Evolutionary conservation across 2,113 vertebrate species (phyloP), one percentile per base, ranked within the genome.

Genomic region (Pedionomus torquatus): DNA sequence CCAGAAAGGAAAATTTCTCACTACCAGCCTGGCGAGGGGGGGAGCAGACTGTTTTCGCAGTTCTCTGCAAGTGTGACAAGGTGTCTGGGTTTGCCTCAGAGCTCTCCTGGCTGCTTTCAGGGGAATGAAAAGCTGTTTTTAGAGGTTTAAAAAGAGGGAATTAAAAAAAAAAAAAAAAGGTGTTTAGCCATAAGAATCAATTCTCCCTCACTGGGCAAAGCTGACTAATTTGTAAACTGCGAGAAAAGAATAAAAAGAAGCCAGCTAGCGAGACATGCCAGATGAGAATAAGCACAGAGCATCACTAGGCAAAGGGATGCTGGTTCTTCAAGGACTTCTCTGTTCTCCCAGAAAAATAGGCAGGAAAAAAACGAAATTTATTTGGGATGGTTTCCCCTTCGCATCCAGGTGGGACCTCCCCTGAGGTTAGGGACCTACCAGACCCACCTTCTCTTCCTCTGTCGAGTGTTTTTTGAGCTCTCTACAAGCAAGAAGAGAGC

Each of bases 391-490:
- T 82, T 77, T 26, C 35, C 54, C 41, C 37, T 77, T 81, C 72
- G 52, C 30, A 25, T 37, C 21, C 33, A 54, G 28, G 7, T 21
- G 15, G 11, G 54, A 79, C 21, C 15, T 58, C 10, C 7, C 1
- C 41, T 44, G 2, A 52, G 48, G 25, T 0, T 37, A 21, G n/a
- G 39, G 30, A 39, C 9, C 2, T 31, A 10, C 28, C 28, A n/a
- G 11, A 52, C 30, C 7, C 63, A 64, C 9, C 7, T 8, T 41
- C 14, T 12, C n/a, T 4, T 1, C 13, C 0, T 0, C 52, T n/a
- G 19, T n/a, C n/a, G n/a, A n/a, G n/a, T 44, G 6, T 44, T 44
- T 46, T 96, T 64, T 90, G 93, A 51, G 90, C 83, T 28, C 21
- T 79, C 97, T 97, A 77, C 30, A 14, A 21, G 82, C 23, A 61